Conservation (phyloP, 2,113 vertebrate species). For the Antechinus flavipes region DNA sequence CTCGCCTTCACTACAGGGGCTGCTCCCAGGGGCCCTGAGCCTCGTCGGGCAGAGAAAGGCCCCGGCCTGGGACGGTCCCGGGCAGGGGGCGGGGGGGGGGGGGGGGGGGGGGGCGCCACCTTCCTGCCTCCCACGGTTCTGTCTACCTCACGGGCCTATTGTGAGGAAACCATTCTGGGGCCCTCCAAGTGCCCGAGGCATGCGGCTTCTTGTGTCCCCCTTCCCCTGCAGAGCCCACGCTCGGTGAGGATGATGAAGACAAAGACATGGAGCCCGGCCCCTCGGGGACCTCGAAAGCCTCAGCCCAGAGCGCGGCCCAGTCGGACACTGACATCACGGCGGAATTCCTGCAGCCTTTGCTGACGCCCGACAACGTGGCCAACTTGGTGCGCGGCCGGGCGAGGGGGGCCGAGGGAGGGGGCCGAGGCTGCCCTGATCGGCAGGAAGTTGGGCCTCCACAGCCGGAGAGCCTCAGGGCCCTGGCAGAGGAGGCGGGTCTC, state of each 20-base stretch:
- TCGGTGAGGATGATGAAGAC: slow-evolving; percentile 95
- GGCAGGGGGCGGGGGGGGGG: neutral
- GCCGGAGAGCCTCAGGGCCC: neutral
- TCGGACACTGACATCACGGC: slow-evolving; percentile 95
- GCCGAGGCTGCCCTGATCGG: neutral
- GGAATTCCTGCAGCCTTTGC: slow-evolving; percentile 91
- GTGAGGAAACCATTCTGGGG: neutral
- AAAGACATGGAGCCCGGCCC: slow-evolving; percentile 90
- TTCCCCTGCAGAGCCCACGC: slow-evolving; percentile 84
- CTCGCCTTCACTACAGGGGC: too few relatives aligned
- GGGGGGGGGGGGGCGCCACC: too few relatives aligned
- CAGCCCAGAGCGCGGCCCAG: slow-evolving; percentile 82
- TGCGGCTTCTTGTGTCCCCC: neutral
- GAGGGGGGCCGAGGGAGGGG: neutral
- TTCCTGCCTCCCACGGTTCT: neutral
- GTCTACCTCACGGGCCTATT: neutral
- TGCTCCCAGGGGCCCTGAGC: slow-evolving; percentile 15
- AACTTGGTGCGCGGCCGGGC: slow-evolving; percentile 87
- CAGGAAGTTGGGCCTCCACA: neutral
- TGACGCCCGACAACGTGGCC: slow-evolving; percentile 92
- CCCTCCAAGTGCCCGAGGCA: neutral
- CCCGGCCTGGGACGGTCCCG: too few relatives aligned
- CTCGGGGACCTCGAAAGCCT: slow-evolving; percentile 80
- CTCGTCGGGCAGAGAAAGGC: neutral
- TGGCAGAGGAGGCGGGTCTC: too few relatives aligned